These are phyloP conservation scores for Trichogramma pretiosum DNA, from an alignment of 1,140 invertebrate genomes.

Conservation along the genomic window DNA sequence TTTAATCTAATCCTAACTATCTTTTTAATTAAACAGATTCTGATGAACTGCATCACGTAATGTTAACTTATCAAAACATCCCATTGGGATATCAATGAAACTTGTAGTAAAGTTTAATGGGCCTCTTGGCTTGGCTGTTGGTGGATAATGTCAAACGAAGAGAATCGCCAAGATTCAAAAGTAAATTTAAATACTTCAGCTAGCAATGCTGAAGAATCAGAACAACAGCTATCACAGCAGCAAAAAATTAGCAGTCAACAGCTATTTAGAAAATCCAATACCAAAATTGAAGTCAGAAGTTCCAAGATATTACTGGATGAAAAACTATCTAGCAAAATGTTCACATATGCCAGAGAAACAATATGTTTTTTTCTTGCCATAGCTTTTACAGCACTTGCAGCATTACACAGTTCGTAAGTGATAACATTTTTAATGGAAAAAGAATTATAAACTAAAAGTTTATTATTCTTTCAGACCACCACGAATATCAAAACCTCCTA, in stretches of 20 bases:
- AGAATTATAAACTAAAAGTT: slow-evolving; percentile 3
- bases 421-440: slow-evolving; percentile 11
- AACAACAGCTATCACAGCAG: slow-evolving; percentile 7
- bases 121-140: slow-evolving; percentile 6
- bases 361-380: slow-evolving; percentile 41
- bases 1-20: too few relatives aligned
- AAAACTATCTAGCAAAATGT: slow-evolving; percentile 37
- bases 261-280: not conserved
- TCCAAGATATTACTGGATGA: slow-evolving; percentile 22
- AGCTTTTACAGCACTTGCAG: slow-evolving; percentile 41
- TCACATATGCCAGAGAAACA: slow-evolving; percentile 37
- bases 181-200: slow-evolving; percentile 14
- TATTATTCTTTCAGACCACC: slow-evolving; percentile 50
- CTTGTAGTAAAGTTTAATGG: too few relatives aligned
- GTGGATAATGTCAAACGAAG: slow-evolving; percentile 31
- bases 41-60: too few relatives aligned
- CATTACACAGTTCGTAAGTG: slow-evolving; percentile 45
- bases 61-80: too few relatives aligned
- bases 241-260: not conserved
- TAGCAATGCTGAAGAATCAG: slow-evolving; percentile 29
- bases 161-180: slow-evolving; percentile 18
- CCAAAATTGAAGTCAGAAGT: not conserved
- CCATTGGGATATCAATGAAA: too few relatives aligned
- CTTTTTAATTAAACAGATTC: too few relatives aligned
- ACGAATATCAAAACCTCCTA: slow-evolving; percentile 56